Base-by-base conservation (phyloP, 2,797 vertebrate genomes). In the Microhierax caerulescens region DNA sequence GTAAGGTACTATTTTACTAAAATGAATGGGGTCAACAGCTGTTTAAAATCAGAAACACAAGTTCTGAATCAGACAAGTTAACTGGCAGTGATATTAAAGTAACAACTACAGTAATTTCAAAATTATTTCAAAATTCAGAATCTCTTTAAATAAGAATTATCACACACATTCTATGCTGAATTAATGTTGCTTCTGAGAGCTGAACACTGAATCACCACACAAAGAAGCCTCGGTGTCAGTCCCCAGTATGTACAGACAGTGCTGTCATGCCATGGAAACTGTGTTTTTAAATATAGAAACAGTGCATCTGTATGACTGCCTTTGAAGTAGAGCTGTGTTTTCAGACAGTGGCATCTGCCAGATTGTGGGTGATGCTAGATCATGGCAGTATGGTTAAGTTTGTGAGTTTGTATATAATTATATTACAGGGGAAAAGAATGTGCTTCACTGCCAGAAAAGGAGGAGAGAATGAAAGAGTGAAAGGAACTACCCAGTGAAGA, bases 271-370 rank as follows among this genome's bases (percentile, higher is more conserved):
- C 94, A 94, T 84, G 94, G 93, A 95, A 96, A 93, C 67, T 78
- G 24, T 56, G 51, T 41, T 94, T 90, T 95, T 93, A 97, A 94
- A 96, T 95, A 94, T 56, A 93, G 94, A 93, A 95, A 61, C 36
- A 61, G 57, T 60, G 51, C 56, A 92, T 96, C 82, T 93, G 94
- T 88, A 78, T 54, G 64, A 74, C 75, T 95, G 14, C 47, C 34
- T 95, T 96, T n/a, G 83, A 96, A 95, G 81, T 2, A 85, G 76
- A 95, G 34, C 82, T 93, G 91, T 95, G 91, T 97, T 96, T 95
- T 94, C 91, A 79, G 91, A 41, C 88, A 83, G 70, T 41, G 67
- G 48, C 63, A 94, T 94, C 77, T 95, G 92, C 96, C 92, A 96
- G 86, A 39, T 70, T 94, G 95, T 89, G 95, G 88, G 60, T 97